Base-by-base conservation (phyloP, 2,888 invertebrate species). In the Trichopria drosophilae region DNA sequence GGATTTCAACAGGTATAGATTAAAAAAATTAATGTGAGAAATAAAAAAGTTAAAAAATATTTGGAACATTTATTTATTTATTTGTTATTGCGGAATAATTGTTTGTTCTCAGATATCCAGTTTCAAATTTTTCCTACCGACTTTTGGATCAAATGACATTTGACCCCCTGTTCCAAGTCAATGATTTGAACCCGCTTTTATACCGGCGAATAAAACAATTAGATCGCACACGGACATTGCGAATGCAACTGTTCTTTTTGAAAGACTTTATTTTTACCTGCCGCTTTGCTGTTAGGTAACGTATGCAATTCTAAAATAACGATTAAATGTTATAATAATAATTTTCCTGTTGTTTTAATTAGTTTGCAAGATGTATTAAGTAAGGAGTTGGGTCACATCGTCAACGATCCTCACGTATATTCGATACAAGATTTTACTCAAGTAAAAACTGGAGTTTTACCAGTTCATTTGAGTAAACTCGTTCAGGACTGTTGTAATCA, bases 41-140 rank as follows among this genome's bases (percentile, higher is more conserved):
- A 41, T 34, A 43, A 26, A 12, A 23, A 36, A 19, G 22, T 12
- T 12, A n/a, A n/a, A n/a, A n/a, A n/a, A n/a, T n/a, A n/a, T n/a
- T n/a, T n/a, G n/a, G n/a, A n/a, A n/a, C n/a, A n/a, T n/a, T n/a
- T n/a, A n/a, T n/a, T n/a, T n/a, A n/a, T 22, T 32, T 10, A 31
- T 34, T 32, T 28, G 29, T 22, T 29, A 31, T 31, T 12, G 12
- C 16, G 3, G 20, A 36, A 7, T 53, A 31, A 29, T 26, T 32
- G 12, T 32, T 28, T 34, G 44, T 46, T 70, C 80, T 72, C 51
- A 86, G 86, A 67, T 89, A 86, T 77, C 82, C 84, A n/a, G 91
- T 93, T 9, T 89, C 90, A 9, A 87, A 86, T 63, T 90, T 90
- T 75, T 87, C 91, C 0, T 84, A 83, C 64, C 82, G 87, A 57